Evolutionary conservation across 2,888 invertebrate species (phyloP).

Genomic region (Diachrysia chrysitis): DNA sequence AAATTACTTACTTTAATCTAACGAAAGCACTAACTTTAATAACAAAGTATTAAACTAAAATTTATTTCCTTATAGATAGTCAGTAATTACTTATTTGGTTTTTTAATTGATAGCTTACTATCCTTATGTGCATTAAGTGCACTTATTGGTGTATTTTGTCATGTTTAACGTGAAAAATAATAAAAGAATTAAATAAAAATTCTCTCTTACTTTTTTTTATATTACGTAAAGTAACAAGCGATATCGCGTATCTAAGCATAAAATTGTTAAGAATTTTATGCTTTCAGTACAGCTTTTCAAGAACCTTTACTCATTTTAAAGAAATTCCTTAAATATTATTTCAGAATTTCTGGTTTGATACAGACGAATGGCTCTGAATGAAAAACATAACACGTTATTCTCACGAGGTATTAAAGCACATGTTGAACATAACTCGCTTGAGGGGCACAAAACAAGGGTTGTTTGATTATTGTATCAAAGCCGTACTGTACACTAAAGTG

Average conservation of each 20-base stretch:
- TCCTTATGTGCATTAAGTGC: too few species aligned
- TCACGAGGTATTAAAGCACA: conserved; percentile 33
- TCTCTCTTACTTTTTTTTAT: too few species aligned
- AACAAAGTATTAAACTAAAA: background rate
- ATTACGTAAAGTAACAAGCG: too few species aligned
- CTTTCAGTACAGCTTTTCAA: background rate
- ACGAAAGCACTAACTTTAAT: too few species aligned
- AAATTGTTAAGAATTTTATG: background rate
- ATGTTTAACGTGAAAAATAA: too few species aligned
- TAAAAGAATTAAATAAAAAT: too few species aligned
- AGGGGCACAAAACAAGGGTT: conserved; percentile 56
- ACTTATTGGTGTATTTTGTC: too few species aligned
- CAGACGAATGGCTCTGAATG: background rate
- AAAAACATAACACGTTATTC: conserved; percentile 26
- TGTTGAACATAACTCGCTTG: conserved; percentile 43
- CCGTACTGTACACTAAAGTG: conserved; percentile 37
- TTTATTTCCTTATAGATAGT: too few species aligned
- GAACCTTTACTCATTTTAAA: background rate
- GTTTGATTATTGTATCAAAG: conserved; percentile 57
- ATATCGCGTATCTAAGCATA: too few species aligned
- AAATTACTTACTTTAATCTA: too few species aligned
- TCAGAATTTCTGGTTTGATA: background rate
- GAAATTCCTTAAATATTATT: background rate
- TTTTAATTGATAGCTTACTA: too few species aligned
- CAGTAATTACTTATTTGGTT: too few species aligned